Evolutionary conservation across 2,797 vertebrate species (phyloP).

Genomic region (Hoplostethus mediterraneus): DNA sequence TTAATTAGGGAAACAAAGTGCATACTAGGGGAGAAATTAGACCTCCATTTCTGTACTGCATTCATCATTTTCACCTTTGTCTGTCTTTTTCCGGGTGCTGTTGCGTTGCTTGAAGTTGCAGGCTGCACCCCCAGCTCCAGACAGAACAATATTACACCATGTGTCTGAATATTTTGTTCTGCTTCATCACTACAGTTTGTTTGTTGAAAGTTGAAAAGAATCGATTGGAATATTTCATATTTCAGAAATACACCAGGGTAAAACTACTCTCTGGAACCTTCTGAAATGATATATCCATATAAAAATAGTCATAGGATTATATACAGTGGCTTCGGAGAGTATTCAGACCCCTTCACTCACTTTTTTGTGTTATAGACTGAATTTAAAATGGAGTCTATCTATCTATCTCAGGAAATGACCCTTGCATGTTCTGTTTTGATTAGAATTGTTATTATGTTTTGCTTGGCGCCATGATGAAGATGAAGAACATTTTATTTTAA

Average conservation of each 20-base stretch:
- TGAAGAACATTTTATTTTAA: too few relatives aligned
- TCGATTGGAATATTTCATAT: constrained; percentile 34
- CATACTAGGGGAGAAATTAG: constrained; percentile 67
- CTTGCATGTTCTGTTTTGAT: too few relatives aligned
- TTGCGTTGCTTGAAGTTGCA: constrained; percentile 51
- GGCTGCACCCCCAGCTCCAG: constrained; percentile 34
- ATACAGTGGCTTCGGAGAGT: too few relatives aligned
- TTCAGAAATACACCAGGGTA: constrained; percentile 22
- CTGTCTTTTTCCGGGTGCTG: constrained; percentile 38
- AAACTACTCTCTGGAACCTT: constrained; percentile 21
- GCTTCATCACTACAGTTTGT: constrained; percentile 57
- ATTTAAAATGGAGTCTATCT: too few relatives aligned
- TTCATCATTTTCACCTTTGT: constrained; percentile 67
- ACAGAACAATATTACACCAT: constrained; percentile 37
- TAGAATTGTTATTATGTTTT: too few relatives aligned
- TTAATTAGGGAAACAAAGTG: constrained; percentile 81
- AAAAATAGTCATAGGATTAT: too few relatives aligned
- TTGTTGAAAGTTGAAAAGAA: constrained; percentile 32
- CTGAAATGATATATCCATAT: constrained; percentile 1
- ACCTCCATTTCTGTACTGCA: constrained; percentile 62
- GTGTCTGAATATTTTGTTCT: constrained; percentile 59
- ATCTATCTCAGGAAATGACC: too few relatives aligned
- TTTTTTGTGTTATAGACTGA: too few relatives aligned
- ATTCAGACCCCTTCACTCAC: too few relatives aligned
- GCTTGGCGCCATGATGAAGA: too few relatives aligned